Evolutionary conservation across 2,113 vertebrate species (phyloP), one percentile per base, ranked within the genome.

Genomic region (Petrocephalus zakoni): DNA sequence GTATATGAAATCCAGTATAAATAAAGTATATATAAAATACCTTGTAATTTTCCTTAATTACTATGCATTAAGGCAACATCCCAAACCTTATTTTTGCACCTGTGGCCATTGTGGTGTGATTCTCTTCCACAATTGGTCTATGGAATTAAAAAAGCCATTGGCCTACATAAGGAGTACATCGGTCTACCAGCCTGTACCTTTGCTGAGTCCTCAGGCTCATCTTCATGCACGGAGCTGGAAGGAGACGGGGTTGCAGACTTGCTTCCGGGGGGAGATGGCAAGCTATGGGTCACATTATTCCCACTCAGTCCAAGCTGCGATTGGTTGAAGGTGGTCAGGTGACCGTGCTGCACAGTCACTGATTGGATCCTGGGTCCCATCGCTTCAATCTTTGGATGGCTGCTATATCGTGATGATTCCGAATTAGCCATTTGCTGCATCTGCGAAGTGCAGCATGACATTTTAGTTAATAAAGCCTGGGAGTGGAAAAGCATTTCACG

Each of bases 201-300:
- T 90, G 97, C 93, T 89, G 95, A 93, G 34, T 99, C 98, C 83
- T 99, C 98, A 4, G 96, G 96, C 90, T 99, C 98, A 78, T 99
- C 98, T 95, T 99, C 98, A 84, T 99, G 98, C 86, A 97, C 97
- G 47, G 98, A 99, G 91, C 98, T 99, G 93, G 98, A 98, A 81
- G 98, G 98, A 91, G 98, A 99, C 25, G 98, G 98, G 25, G 98
- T 99, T 87, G 98, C 97, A 8, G 98, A 99, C 94, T 99, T 99
- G 95, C 98, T 99, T 94, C 97, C 98, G 21, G 98, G 97, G 89
- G 98, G 97, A 92, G 98, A 99, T 22, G 98, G 98, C 58, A 98
- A 99, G 92, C 96, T 97, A 91, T 98, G 97, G 93, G 96, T 94
- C 90, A 95, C 95, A 47, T 88, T 95, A 95, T 95, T 97, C 91